Conservation (phyloP, 1,140 invertebrate species). For the Dendrolimus punctatus region DNA sequence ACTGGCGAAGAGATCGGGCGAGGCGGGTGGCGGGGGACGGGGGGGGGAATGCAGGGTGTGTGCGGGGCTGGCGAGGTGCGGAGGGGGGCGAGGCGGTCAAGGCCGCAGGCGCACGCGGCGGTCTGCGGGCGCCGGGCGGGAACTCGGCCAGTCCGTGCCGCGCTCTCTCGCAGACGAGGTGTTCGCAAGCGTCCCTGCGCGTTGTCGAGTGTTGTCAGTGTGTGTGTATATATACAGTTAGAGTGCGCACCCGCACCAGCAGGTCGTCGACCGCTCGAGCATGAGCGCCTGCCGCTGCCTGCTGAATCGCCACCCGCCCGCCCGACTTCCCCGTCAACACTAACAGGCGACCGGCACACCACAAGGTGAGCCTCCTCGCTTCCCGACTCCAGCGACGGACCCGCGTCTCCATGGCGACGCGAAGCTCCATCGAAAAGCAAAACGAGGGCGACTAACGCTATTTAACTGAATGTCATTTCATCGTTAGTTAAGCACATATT, state of each 20-base stretch:
- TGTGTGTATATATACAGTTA: conserved; percentile 40
- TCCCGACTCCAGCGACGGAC: conserved; percentile 4
- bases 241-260: conserved; percentile 23
- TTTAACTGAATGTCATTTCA: too few relatives aligned
- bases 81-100: conserved; percentile 42
- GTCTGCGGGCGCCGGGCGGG: conserved; percentile 8
- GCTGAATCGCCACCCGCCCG: conserved; percentile 5
- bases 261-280: conserved; percentile 57
- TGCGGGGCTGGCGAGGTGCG: conserved; percentile 1
- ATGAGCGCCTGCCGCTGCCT: conserved; percentile 39
- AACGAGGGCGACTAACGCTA: too few relatives aligned
- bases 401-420: not conserved
- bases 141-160: conserved; percentile 30
- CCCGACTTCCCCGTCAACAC: conserved; percentile 20
- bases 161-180: conserved; percentile 12
- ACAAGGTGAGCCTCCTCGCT: conserved; percentile 36
- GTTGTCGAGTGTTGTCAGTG: conserved; percentile 28
- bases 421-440: too few relatives aligned
- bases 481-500: too few relatives aligned
- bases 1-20: conserved; percentile 7
- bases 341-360: conserved; percentile 23
- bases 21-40: conserved; percentile 23
- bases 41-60: conserved; percentile 9
- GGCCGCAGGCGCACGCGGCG: conserved; percentile 50
- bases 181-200: conserved; percentile 6